Evolutionary conservation across 2,113 vertebrate species (phyloP).

Genomic region (Centrocercus urophasianus): DNA sequence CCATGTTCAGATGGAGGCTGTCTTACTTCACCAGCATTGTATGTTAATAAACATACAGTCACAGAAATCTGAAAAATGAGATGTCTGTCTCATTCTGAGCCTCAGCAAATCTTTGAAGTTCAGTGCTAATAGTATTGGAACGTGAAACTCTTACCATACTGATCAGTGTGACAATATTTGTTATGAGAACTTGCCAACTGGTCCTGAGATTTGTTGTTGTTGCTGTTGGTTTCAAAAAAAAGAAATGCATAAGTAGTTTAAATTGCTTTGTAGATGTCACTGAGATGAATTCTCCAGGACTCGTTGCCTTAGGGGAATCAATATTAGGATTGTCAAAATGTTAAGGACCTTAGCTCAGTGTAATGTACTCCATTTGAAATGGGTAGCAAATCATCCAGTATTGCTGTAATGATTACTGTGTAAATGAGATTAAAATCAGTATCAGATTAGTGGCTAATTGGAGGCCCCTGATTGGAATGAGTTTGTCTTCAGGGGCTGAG

Average conservation of each 20-base stretch:
- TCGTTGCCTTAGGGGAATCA: background rate
- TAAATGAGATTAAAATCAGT: conserved; percentile 40
- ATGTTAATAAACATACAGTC: conserved; percentile 49
- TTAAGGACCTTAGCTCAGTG: background rate
- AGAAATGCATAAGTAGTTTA: background rate
- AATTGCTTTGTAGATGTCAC: background rate
- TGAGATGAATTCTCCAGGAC: background rate
- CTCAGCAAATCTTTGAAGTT: conserved; percentile 48
- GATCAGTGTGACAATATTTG: background rate
- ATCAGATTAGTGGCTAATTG: conserved; percentile 25
- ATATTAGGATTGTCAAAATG: background rate
- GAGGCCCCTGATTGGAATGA: background rate
- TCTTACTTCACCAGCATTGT: conserved; percentile 34
- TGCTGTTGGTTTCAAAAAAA: background rate
- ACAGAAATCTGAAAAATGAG: conserved; percentile 46
- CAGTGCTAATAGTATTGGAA: background rate
- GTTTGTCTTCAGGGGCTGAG: background rate
- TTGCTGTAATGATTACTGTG: conserved; percentile 10
- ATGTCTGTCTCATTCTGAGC: conserved; percentile 34
- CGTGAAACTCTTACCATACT: background rate
- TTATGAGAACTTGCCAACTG: background rate
- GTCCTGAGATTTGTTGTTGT: background rate
- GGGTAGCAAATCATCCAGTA: background rate
- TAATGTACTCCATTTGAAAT: background rate
- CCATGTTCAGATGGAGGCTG: conserved; percentile 27